These are phyloP conservation scores for roundworm (Caenorhabditis elegans) DNA, from an alignment of 1,140 invertebrate genomes.

Conservation along the genomic window DNA sequence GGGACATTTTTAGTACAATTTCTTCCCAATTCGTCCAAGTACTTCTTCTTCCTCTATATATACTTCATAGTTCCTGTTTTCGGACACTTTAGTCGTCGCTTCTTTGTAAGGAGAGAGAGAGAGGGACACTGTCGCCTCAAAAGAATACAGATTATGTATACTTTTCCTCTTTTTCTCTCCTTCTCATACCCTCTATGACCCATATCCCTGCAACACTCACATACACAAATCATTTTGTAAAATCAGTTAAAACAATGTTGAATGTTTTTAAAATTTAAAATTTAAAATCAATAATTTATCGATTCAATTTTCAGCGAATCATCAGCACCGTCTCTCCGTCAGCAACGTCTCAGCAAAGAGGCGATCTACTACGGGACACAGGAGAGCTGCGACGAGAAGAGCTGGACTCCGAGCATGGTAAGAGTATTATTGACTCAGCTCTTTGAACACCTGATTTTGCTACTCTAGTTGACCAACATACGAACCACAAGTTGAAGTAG, in stretches of 20 bases:
- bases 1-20: neutral
- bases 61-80: neutral
- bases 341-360: conserved; percentile 34
- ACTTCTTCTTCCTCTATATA: neutral
- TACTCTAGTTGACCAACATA: neutral
- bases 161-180: neutral
- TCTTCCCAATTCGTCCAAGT: neutral
- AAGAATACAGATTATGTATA: conserved; percentile 24
- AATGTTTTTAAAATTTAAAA: no score
- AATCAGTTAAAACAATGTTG: no score
- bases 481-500: neutral
- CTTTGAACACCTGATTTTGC: conserved; percentile 12
- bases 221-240: no score
- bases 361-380: conserved; percentile 44
- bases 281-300: neutral
- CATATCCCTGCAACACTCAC: neutral
- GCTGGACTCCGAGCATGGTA: conserved; percentile 42
- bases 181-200: neutral
- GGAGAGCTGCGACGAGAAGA: conserved; percentile 35
- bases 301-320: conserved; percentile 43
- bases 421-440: neutral
- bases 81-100: conserved; percentile 3
- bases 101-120: neutral
- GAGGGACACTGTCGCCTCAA: neutral
- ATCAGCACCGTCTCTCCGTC: conserved; percentile 41